phyloP scores from a whole-genome alignment of 2,113 vertebrate genomes.

The Peucedramus taeniatus region DNA sequence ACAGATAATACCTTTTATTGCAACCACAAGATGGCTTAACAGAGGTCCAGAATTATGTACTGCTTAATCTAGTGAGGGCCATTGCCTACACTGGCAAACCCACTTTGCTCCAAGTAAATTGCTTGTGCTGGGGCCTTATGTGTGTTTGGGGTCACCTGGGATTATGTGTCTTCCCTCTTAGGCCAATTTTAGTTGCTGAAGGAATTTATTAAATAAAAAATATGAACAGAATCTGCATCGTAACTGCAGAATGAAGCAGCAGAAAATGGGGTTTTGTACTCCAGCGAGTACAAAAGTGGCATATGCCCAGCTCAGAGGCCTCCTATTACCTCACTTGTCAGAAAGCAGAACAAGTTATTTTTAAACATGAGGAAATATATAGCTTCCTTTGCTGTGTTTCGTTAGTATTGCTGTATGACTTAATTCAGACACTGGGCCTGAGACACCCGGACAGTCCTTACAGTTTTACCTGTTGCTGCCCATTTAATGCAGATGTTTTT shows the following conservation, averaged over 20 bases:
- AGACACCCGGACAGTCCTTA: background rate
- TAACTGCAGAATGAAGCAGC: background rate
- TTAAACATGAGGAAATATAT: slow-evolving; percentile 25
- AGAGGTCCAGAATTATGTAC: background rate
- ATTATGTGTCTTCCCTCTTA: background rate
- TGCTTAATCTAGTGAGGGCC: background rate
- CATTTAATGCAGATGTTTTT: background rate
- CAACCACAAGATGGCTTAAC: background rate
- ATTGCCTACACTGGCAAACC: background rate
- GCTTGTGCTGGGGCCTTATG: background rate
- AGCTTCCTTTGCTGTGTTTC: background rate
- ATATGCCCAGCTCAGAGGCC: background rate
- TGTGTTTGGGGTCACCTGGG: background rate
- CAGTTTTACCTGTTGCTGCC: background rate
- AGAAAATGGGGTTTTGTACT: background rate
- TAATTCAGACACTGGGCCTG: background rate
- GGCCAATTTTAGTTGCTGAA: background rate
- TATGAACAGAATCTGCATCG: background rate
- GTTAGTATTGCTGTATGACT: background rate
- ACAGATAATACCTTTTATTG: background rate
- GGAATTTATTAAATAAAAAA: background rate
- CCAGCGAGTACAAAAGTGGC: background rate
- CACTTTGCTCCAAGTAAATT: background rate
- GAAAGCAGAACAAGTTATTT: slow-evolving; percentile 18
- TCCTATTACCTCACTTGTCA: background rate